Evolutionary conservation across 1,140 invertebrate species (phyloP), one percentile per base, ranked within the genome.

Genomic region (Periplaneta americana): DNA sequence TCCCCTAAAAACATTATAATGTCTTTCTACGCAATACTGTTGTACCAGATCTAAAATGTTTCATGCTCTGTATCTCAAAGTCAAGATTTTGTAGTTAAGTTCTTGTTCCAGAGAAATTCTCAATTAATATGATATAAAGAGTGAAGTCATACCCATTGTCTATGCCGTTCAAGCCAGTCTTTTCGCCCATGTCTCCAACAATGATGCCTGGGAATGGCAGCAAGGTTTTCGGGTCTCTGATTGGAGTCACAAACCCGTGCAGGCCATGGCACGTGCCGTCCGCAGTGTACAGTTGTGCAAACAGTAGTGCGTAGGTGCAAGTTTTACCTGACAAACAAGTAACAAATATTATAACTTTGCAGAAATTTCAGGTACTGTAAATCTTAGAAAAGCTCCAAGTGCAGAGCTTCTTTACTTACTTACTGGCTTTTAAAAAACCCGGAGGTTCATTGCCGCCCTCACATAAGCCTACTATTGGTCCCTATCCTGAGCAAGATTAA

Each of bases 161-260:
- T 31, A 98, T 88, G 76, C 96, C 96, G 88, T 98, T 96, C 1
- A 97, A 88, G 66, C 95, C 96, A 74, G 95, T 90, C 89, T 98
- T 98, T 86, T 95, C 93, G 1, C 97, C 97, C 90, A 98, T 95
- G 87, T 98, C 97, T 17, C 94, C 94, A 35, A 95, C 89, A 10
- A 89, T 90, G 0, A 95, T 88, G 13, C 93, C 95, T 3, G 95
- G 92, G 85, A 93, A 93, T 0, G 95, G 90, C 32, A 92, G 76
- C 82, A 96, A 87, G 0, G 96, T 97, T 80, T 91, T 89, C 1
- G 93, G 92, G 89, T 97, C 93, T 36, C 97, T 88, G 75, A 98
- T 91, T 18, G 95, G 96, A 33, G 96, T 93, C 3, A 97, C 85
- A 85, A 98, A 98, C 5, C 92, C 91, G 88, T 98, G 96, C 0